Evolutionary conservation across 2,888 invertebrate genomes (phyloP), one percentile per base, ranked within the genome.

Genomic region (Malthinus seriepunctatus): DNA sequence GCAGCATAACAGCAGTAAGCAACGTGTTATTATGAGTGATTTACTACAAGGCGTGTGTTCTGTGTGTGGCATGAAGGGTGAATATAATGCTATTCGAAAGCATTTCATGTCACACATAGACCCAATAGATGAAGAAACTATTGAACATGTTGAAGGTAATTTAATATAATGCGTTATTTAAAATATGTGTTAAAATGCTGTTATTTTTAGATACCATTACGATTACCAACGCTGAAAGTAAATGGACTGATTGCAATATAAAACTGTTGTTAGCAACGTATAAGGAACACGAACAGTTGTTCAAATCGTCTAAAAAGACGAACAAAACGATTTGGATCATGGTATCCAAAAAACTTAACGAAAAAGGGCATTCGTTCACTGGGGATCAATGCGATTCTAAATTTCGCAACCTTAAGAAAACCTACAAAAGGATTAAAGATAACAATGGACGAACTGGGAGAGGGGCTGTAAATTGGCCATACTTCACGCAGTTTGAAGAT

Each of bases 321-420:
- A 49, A 37, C 15, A 14, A 35, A 37, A 8, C 12, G 10, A n/a
- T 37, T 12, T 35, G 37, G 37, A 49, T 34, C 2, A 14, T n/a
- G 3, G 10, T 49, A 15, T n/a, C 37, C 3, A 37, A 37, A 5
- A 7, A 4, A 49, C 14, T 49, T 11, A 23, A 10, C 15, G 2
- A 8, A n/a, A 2, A 37, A 31, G 38, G 38, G 3, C 37, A 37
- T 12, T 3, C 3, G 8, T 49, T 49, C 11, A 49, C 3, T 37
- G 38, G 11, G 37, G 37, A 49, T 37, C 23, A 49, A 33, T 49
- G 49, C 34, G 49, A 49, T 10, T 6, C 37, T 2, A 49, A 49
- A 23, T 49, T 49, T 9, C 35, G 35, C 6, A 49, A 49, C 15
- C 10, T 49, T 3, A 49, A 49, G 23, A 49, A 49, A 10, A 49